Percentiles rank a stretch among this genome's conserved stretches.
phyloP scores from a whole-genome alignment of 2,888 invertebrate genomes.

The Calliphora vomitoria region DNA sequence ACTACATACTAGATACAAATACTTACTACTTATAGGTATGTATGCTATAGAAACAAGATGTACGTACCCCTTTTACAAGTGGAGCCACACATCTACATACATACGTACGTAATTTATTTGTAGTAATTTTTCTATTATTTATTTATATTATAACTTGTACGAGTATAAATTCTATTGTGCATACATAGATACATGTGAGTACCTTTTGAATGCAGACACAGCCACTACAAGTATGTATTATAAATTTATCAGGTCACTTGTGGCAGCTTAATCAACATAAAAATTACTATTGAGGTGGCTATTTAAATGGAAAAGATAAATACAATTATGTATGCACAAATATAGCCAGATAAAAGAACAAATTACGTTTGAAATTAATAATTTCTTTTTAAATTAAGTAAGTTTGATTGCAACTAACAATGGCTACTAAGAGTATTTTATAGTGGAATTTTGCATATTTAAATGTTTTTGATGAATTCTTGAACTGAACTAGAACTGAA shows the following conservation, averaged over 20 bases:
- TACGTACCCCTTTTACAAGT: not conserved
- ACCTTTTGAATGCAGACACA: not conserved
- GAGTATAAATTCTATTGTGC: not conserved
- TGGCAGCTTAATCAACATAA: slow-evolving; percentile 65
- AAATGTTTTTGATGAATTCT: too few species aligned
- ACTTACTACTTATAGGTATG: not conserved
- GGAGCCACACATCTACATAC: not conserved
- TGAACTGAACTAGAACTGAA: too few species aligned
- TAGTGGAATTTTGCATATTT: too few species aligned
- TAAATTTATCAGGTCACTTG: slow-evolving; percentile 67
- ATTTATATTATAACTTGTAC: not conserved
- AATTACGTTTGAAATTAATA: too few species aligned
- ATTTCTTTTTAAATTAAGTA: too few species aligned
- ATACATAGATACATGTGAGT: not conserved
- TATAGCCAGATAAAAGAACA: too few species aligned
- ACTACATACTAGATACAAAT: slow-evolving; percentile 1
- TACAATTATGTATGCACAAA: too few species aligned
- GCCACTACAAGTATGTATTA: slow-evolving; percentile 44
- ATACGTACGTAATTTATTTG: slow-evolving; percentile 48
- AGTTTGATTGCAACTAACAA: too few species aligned
- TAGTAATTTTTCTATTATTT: slow-evolving; percentile 60
- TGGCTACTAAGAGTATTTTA: too few species aligned
- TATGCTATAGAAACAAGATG: not conserved
- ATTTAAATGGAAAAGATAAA: not conserved
- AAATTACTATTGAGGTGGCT: slow-evolving; percentile 46